These are phyloP conservation scores for Varanus komodoensis DNA, from an alignment of 2,113 vertebrate species.

Conservation along the genomic window DNA sequence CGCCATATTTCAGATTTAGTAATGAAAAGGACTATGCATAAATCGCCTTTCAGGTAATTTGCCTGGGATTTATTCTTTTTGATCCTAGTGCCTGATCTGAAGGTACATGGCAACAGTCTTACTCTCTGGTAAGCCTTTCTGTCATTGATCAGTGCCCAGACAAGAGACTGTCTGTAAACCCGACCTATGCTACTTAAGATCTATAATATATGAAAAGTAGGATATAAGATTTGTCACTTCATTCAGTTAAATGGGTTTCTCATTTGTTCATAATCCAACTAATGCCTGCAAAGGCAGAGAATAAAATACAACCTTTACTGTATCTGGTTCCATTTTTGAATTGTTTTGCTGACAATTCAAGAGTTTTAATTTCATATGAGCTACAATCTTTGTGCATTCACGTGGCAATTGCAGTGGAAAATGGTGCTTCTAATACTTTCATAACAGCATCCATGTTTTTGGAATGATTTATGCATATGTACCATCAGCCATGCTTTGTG, in stretches of 20 bases:
- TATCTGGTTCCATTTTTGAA: slow-evolving; percentile 5
- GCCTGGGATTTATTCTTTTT: no score
- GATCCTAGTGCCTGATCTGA: background rate
- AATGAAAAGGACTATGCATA: no score
- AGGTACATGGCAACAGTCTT: background rate
- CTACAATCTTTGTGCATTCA: background rate
- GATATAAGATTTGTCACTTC: background rate
- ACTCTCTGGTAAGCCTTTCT: background rate
- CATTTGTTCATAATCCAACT: background rate
- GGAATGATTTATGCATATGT: slow-evolving; percentile 14
- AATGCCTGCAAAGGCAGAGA: slow-evolving; percentile 38
- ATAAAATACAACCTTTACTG: slow-evolving; percentile 37
- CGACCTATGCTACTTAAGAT: background rate
- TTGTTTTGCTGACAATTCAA: background rate
- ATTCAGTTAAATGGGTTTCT: background rate
- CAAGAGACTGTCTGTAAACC: background rate
- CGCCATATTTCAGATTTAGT: background rate
- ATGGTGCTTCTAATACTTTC: slow-evolving; percentile 26
- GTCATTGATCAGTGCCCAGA: background rate
- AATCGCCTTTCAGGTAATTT: no score
- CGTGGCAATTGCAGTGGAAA: background rate
- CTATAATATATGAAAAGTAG: background rate
- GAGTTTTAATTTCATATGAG: background rate
- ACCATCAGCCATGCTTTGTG: background rate
- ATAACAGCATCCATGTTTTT: slow-evolving; percentile 5